phyloP scores from a whole-genome alignment of 2,888 invertebrate genomes.

The Elysia crispata region DNA sequence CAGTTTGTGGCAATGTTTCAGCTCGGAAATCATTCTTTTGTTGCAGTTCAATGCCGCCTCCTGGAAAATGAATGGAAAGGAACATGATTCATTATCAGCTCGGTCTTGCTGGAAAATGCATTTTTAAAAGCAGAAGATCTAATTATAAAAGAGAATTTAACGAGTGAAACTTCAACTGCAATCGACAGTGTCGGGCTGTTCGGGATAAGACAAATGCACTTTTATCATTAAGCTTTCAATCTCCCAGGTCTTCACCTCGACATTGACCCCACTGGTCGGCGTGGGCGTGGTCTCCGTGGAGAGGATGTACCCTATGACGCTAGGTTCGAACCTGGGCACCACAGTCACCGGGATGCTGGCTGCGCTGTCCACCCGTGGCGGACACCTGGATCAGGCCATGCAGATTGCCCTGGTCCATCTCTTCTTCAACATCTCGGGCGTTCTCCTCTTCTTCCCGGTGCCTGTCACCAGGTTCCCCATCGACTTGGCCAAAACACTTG shows the following conservation, averaged over 20 bases:
- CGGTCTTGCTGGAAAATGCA: too few species aligned
- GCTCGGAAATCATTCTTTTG: too few species aligned
- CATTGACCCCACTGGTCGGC: slow-evolving; percentile 72
- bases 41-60: too few species aligned
- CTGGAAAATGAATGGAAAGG: too few species aligned
- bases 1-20: too few species aligned
- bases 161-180: too few species aligned
- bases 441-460: slow-evolving; percentile 80
- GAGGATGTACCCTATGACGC: slow-evolving; percentile 72
- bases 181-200: too few species aligned
- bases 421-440: slow-evolving; percentile 78
- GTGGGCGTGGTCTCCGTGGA: slow-evolving; percentile 69
- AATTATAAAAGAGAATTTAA: too few species aligned
- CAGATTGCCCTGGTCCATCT: slow-evolving; percentile 65
- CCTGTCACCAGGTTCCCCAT: slow-evolving; percentile 79
- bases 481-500: slow-evolving; percentile 78
- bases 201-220: too few species aligned
- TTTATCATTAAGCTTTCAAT: too few species aligned
- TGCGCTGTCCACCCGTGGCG: slow-evolving; percentile 62
- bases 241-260: slow-evolving; percentile 68
- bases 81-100: too few species aligned
- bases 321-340: slow-evolving; percentile 74
- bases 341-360: slow-evolving; percentile 71
- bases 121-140: too few species aligned
- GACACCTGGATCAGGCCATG: slow-evolving; percentile 52